Conservation (phyloP, 2,113 vertebrate genomes). For the Chaetops frenatus region DNA sequence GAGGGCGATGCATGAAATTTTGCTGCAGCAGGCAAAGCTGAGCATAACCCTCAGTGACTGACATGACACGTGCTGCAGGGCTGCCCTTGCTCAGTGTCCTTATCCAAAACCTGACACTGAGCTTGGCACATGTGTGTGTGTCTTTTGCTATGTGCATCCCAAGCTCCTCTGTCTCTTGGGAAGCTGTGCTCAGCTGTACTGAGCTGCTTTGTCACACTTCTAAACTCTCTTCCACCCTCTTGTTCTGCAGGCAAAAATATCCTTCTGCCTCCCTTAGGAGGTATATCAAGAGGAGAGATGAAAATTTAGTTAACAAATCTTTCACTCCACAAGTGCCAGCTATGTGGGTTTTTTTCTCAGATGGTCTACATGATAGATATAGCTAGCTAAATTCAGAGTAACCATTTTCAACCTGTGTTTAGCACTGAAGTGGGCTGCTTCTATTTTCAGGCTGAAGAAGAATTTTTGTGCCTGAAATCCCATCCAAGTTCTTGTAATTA, state of each 20-base stretch:
- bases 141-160: background rate
- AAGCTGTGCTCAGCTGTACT: background rate
- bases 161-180: background rate
- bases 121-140: accelerated
- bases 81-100: background rate
- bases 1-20: accelerated
- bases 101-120: background rate
- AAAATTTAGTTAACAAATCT: constrained; percentile 10
- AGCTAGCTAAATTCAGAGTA: constrained; percentile 36
- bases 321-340: background rate
- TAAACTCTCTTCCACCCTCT: background rate
- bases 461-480: background rate
- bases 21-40: background rate
- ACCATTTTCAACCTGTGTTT: constrained; percentile 32
- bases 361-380: constrained; percentile 40
- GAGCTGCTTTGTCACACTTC: background rate
- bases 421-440: constrained; percentile 21
- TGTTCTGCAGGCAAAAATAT: constrained; percentile 18
- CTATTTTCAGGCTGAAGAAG: constrained; percentile 18
- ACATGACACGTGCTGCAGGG: accelerated
- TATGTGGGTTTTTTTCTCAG: background rate
- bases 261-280: background rate
- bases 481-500: constrained; percentile 13
- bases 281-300: background rate
- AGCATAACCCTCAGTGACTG: accelerated